Evolutionary conservation across 2,113 vertebrate genomes (phyloP), one percentile per base, ranked within the genome.

Genomic region (Rhinichthys klamathensis): DNA sequence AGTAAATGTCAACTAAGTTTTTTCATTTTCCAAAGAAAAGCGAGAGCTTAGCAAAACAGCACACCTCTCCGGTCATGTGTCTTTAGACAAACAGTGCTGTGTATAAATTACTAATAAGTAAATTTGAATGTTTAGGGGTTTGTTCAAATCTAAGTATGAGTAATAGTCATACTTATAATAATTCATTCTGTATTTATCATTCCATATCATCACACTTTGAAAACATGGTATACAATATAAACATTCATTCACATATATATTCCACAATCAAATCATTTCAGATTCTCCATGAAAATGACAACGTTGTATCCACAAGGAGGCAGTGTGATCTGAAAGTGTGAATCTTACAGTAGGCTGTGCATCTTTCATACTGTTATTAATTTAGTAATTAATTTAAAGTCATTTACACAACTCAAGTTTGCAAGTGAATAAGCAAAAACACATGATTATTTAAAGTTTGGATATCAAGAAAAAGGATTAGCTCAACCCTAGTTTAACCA

Each of bases 221-320:
- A 78, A 78, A 61, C 23, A 79, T 77, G 72, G 74, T 10, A 60
- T 35, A 13, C 1, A 38, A 13, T 58, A 49, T 27, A 60, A n/a
- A 23, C 1, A 38, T 16, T 38, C 4, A 35, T 78, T 16, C 21
- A 79, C 11, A 2, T 41, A 32, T 41, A 41, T 41, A n/a, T n/a
- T 9, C 3, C 1, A 16, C 30, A 21, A 32, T 4, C 30, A 67
- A 21, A 69, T 35, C 1, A 69, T 38, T 69, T 69, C 65, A 35
- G 6, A 32, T 16, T 18, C 63, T 67, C 0, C 54, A 1, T 72
- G 4, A n/a, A n/a, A 44, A 23, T 41, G 6, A 41, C 10, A 3
- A 21, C 1, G 18, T 61, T 63, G 23, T 80, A 46, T 38, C 78
- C 78, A 80, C 58, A 63, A 80, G 78, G 58, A 41, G 78, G 78